Conservation (phyloP, 2,888 invertebrate species). For the Uloborus plumipes region DNA sequence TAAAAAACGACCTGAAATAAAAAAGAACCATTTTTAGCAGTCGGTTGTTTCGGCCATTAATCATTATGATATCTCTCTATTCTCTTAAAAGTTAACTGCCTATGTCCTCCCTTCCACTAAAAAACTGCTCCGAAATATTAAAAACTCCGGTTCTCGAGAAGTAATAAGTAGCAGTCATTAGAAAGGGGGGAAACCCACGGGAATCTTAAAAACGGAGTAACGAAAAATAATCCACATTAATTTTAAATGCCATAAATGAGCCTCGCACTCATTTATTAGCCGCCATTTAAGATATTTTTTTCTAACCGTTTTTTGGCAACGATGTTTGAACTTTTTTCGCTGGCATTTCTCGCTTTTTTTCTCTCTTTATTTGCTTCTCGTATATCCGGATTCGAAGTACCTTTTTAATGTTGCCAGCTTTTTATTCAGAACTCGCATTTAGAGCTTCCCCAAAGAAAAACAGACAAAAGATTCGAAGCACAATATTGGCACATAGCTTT, state of each 20-base stretch:
- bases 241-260: slow-evolving; percentile 49
- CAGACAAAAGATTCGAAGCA: slow-evolving; percentile 22
- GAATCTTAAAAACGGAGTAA: slow-evolving; percentile 34
- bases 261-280: slow-evolving; percentile 30
- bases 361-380: neutral
- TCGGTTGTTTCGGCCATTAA: slow-evolving; percentile 31
- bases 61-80: slow-evolving; percentile 42
- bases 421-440: slow-evolving; percentile 23
- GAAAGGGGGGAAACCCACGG: slow-evolving; percentile 40
- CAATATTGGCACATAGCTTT: slow-evolving; percentile 36
- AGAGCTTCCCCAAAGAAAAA: slow-evolving; percentile 24
- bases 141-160: slow-evolving; percentile 29
- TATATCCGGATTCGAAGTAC: slow-evolving; percentile 54
- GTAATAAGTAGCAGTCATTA: slow-evolving; percentile 49
- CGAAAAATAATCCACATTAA: slow-evolving; percentile 57
- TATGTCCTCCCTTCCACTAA: slow-evolving; percentile 6
- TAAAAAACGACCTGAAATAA: neutral
- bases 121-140: slow-evolving; percentile 27
- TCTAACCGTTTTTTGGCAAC: slow-evolving; percentile 47
- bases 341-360: too few relatives aligned
- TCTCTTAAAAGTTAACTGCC: slow-evolving; percentile 35
- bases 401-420: slow-evolving; percentile 39
- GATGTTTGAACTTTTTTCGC: slow-evolving; percentile 24
- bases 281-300: slow-evolving; percentile 52
- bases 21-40: neutral